Percentiles rank a stretch among this genome's conserved stretches.
Conservation (phyloP, 2,888 invertebrate genomes). For the Cheilosia variabilis region DNA sequence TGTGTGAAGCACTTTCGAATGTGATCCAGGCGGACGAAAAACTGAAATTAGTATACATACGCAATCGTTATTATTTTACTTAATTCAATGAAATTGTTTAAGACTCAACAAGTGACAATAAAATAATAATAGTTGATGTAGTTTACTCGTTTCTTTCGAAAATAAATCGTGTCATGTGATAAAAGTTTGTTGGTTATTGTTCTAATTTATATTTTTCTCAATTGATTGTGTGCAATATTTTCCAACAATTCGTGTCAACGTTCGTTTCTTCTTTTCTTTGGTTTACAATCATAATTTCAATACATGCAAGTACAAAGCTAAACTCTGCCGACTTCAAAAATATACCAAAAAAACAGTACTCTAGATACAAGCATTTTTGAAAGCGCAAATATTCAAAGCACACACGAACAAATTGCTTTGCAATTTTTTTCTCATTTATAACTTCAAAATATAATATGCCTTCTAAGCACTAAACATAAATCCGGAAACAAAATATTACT, state of each 20-base stretch:
- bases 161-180: slow-evolving; percentile 39
- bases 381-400: slow-evolving; percentile 66
- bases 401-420: slow-evolving; percentile 40
- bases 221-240: slow-evolving; percentile 51
- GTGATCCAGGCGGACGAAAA: slow-evolving; percentile 99
- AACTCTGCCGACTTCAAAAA: slow-evolving; percentile 23
- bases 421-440: slow-evolving; percentile 29
- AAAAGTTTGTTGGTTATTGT: slow-evolving; percentile 30
- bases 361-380: slow-evolving; percentile 47
- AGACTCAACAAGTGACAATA: slow-evolving; percentile 35
- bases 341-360: slow-evolving; percentile 4
- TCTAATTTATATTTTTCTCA: not conserved
- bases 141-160: slow-evolving; percentile 9
- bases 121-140: slow-evolving; percentile 45
- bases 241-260: slow-evolving; percentile 51
- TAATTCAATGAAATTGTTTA: not conserved
- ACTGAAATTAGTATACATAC: slow-evolving; percentile 88
- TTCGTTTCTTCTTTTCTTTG: slow-evolving; percentile 16
- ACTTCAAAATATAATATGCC: slow-evolving; percentile 21
- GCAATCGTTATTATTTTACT: slow-evolving; percentile 15
- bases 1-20: slow-evolving; percentile 99
- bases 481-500: slow-evolving; percentile 27
- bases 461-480: slow-evolving; percentile 39
- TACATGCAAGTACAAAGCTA: slow-evolving; percentile 63
- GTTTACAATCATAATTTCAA: slow-evolving; percentile 24